phyloP scores from a whole-genome alignment of 2,113 vertebrate genomes.

The Nibea albiflora region DNA sequence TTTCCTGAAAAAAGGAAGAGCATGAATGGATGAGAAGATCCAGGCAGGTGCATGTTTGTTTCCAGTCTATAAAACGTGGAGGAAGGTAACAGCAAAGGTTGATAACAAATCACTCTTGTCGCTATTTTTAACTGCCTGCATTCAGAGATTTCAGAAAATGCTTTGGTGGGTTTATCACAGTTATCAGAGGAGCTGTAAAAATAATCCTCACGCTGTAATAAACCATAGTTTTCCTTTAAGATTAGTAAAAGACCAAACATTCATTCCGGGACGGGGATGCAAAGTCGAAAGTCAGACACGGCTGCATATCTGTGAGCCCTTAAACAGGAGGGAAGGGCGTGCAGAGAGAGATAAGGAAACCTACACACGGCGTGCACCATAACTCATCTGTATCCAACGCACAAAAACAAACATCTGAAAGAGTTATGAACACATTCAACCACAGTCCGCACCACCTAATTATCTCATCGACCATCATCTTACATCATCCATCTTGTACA shows the following conservation, averaged over 20 bases:
- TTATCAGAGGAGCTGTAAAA: not conserved
- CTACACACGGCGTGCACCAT: not conserved
- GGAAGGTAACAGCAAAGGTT: not conserved
- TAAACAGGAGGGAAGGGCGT: not conserved
- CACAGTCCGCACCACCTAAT: too few species aligned
- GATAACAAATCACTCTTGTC: not conserved
- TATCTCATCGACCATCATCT: too few species aligned
- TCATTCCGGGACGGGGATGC: not conserved
- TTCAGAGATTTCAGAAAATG: not conserved
- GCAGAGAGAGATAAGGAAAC: not conserved
- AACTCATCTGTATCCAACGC: not conserved
- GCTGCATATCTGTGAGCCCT: not conserved
- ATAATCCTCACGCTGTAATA: not conserved
- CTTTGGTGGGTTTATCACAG: not conserved
- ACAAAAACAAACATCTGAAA: too few species aligned
- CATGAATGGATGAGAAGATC: not conserved
- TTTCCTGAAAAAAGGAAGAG: constrained; percentile 83
- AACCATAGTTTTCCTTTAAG: not conserved
- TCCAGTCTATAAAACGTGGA: too few species aligned
- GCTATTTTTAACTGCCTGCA: not conserved
- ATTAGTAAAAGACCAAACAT: not conserved
- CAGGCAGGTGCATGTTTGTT: too few species aligned
- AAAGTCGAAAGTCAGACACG: not conserved
- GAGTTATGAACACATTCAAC: too few species aligned
- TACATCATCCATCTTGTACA: too few species aligned